These are phyloP conservation scores for Pogonognathellus flavescens DNA, from an alignment of 1,140 invertebrate genomes.

Conservation along the genomic window DNA sequence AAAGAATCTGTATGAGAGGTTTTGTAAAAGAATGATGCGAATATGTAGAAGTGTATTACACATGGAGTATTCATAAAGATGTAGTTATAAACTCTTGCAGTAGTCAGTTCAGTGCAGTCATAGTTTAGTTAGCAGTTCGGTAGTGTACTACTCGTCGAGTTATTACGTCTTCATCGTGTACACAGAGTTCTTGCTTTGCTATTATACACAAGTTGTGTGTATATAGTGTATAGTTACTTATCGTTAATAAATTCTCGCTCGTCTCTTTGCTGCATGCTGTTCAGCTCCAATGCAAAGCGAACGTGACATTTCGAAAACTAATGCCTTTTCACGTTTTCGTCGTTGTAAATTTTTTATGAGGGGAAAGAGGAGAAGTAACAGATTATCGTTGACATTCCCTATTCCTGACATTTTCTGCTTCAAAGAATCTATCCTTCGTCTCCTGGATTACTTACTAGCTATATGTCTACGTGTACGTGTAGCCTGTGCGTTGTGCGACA, in stretches of 20 bases:
- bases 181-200: neutral
- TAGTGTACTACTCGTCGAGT: neutral
- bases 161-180: neutral
- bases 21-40: constrained; percentile 11
- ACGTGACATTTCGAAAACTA: constrained; percentile 65
- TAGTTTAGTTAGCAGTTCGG: neutral
- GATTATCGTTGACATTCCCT: constrained; percentile 65
- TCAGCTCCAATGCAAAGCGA: constrained; percentile 55
- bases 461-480: neutral
- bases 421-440: constrained; percentile 53
- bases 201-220: neutral
- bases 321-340: constrained; percentile 61
- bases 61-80: neutral
- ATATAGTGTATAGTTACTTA: constrained; percentile 8
- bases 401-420: constrained; percentile 63
- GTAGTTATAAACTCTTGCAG: neutral
- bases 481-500: neutral
- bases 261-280: neutral
- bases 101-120: neutral
- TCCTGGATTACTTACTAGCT: neutral
- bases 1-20: neutral
- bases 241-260: constrained; percentile 28
- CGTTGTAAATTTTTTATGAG: constrained; percentile 64
- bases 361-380: constrained; percentile 55
- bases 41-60: constrained; percentile 13